These are phyloP conservation scores for Macroglossus sobrinus DNA, from an alignment of 2,113 vertebrate species.

Conservation along the genomic window DNA sequence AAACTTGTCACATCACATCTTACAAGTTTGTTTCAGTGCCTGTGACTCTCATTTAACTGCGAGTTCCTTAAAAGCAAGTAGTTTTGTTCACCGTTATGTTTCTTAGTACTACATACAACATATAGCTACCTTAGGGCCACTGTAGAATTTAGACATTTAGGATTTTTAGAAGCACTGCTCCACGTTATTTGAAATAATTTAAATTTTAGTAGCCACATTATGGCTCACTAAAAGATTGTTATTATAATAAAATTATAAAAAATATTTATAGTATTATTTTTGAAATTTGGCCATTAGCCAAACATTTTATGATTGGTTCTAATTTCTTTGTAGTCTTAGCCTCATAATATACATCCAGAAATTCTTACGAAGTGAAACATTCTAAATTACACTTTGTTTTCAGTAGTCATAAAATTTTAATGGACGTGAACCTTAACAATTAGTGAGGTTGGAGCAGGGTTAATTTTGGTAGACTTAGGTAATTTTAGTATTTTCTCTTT, in stretches of 20 bases:
- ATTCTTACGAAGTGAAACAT: slow-evolving; percentile 22
- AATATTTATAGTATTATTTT: neutral
- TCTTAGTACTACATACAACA: neutral
- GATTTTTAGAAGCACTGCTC: neutral
- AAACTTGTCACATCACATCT: neutral
- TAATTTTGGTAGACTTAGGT: neutral
- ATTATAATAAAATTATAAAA: slow-evolving; percentile 14
- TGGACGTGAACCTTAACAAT: neutral
- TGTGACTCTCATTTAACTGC: neutral
- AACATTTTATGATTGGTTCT: neutral
- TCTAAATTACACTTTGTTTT: neutral
- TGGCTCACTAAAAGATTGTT: neutral
- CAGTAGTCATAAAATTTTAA: slow-evolving; percentile 31
- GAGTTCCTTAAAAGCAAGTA: neutral
- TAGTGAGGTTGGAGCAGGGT: neutral
- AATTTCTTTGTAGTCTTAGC: neutral
- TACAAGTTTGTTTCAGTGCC: neutral
- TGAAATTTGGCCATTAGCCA: neutral
- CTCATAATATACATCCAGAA: neutral
- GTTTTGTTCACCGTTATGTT: neutral
- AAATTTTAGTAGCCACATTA: neutral
- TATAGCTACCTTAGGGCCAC: neutral
- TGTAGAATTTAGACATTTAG: neutral
- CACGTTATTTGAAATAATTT: neutral
- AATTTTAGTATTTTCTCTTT: neutral